phyloP scores from a whole-genome alignment of 37 sponge, comb jelly and placozoan species.

The Haliclona indistincta region DNA sequence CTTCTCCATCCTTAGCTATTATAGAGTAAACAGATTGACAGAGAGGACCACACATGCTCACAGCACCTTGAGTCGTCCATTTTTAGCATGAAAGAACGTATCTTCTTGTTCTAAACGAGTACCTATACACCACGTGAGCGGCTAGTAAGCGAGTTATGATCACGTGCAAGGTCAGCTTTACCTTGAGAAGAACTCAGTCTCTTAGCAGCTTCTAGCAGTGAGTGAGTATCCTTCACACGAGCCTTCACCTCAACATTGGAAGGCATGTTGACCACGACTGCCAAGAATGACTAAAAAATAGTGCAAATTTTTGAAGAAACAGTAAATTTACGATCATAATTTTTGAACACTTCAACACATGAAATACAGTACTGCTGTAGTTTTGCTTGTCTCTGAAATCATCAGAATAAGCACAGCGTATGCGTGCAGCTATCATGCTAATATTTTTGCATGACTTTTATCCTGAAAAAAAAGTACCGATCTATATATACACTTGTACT shows the following conservation, averaged over 20 bases:
- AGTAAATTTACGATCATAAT: too few species aligned
- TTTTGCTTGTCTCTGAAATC: too few species aligned
- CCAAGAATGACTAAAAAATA: too few species aligned
- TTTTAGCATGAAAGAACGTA: constrained; percentile 56
- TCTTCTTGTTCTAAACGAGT: constrained; percentile 67
- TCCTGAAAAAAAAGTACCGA: too few species aligned
- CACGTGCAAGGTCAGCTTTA: neutral
- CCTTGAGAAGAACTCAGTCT: constrained; percentile 47
- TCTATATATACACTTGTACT: too few species aligned
- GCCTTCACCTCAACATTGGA: constrained; percentile 79
- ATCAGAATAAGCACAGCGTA: too few species aligned
- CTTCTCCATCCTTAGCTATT: constrained; percentile 45
- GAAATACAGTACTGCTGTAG: too few species aligned
- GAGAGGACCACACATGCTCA: neutral
- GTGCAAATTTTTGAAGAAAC: too few species aligned
- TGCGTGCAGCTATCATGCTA: too few species aligned
- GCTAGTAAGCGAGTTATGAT: neutral
- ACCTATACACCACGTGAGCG: constrained; percentile 5
- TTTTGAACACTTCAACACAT: too few species aligned
- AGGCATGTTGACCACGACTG: too few species aligned
- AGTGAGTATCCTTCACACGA: constrained; percentile 17
- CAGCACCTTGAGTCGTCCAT: constrained; percentile 79
- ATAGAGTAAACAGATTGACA: neutral
- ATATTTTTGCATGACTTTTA: too few species aligned
- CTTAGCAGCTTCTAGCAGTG: constrained; percentile 28